Base-by-base conservation (phyloP, 2,797 vertebrate species). In the Clarias laeviceps region DNA sequence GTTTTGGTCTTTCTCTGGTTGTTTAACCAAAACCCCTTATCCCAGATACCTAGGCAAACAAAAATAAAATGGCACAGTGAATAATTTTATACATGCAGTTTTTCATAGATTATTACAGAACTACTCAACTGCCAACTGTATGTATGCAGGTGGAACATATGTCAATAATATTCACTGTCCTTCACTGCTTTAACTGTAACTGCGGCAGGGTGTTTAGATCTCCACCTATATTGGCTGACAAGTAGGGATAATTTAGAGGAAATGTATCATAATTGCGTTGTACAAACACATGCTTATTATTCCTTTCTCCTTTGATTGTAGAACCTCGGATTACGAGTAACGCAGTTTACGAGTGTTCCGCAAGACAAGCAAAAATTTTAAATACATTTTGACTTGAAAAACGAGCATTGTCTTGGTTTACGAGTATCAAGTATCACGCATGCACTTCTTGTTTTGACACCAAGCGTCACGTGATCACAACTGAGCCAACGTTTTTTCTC, bases 231-330 rank as follows among this genome's bases (percentile, higher is more conserved):
- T 11, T 27, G 59, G 32, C 76, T 82, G 88, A 85, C 86, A 90
- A 91, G 92, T 84, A 88, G 59, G 82, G 59, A 78, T 86, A 84
- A 85, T 89, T 90, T 90, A 81, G 73, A 86, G 54, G 14, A 91
- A 91, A 87, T 84, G 86, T 82, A 64, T 90, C 83, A 88, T 87
- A 84, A 91, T 89, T 89, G 76, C 66, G 65, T 34, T 86, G 80
- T 84, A 15, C 61, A 83, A 50, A 45, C 45, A n/a, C 45, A 87
- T 27, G 61, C 90, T 90, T 91, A 87, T 91, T 92, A 85, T 91
- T 88, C 69, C 83, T 90, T 85, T 85, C 79, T 80, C 54, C 80
- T 34, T 29, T 76, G 82, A 64, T 79, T 84, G 40, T n/a, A n/a
- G n/a, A n/a, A n/a, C n/a, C n/a, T n/a, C n/a, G n/a, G n/a, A n/a